Percentiles rank a stretch among this genome's conserved stretches.
phyloP scores from a whole-genome alignment of 2,113 vertebrate genomes.

The Trogon surrucura region DNA sequence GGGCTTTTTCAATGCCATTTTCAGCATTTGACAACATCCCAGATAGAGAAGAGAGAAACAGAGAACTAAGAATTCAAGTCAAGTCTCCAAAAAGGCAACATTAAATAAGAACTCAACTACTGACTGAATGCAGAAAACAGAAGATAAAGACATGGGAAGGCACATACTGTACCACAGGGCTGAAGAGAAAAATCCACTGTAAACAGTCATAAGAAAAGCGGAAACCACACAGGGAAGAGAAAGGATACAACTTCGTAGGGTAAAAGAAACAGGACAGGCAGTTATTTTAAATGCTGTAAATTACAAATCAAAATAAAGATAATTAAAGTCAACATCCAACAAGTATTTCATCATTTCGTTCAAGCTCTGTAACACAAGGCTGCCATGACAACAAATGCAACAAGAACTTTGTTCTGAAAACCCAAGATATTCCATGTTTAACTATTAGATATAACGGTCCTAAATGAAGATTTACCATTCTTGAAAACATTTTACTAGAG shows the following conservation, averaged over 20 bases:
- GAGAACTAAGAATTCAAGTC: neutral
- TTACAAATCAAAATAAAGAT: neutral
- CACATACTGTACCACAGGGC: accelerated
- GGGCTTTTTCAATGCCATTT: neutral
- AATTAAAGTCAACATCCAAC: neutral
- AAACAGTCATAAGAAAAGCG: neutral
- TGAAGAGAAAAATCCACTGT: neutral
- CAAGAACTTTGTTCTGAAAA: neutral
- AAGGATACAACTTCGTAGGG: neutral
- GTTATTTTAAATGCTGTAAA: neutral
- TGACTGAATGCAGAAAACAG: neutral
- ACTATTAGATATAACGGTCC: accelerated
- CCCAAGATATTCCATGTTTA: neutral
- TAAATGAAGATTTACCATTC: neutral
- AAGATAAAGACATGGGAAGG: neutral
- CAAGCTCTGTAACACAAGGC: neutral
- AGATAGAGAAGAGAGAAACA: neutral
- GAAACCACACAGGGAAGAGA: neutral
- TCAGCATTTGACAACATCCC: neutral
- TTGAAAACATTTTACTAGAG: neutral
- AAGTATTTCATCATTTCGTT: neutral
- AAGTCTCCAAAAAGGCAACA: accelerated
- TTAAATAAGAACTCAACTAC: neutral
- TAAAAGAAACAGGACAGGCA: neutral
- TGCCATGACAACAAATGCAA: neutral